phyloP scores from a whole-genome alignment of 92 coral and sea anemone genomes.

The Palythoa grandis region DNA sequence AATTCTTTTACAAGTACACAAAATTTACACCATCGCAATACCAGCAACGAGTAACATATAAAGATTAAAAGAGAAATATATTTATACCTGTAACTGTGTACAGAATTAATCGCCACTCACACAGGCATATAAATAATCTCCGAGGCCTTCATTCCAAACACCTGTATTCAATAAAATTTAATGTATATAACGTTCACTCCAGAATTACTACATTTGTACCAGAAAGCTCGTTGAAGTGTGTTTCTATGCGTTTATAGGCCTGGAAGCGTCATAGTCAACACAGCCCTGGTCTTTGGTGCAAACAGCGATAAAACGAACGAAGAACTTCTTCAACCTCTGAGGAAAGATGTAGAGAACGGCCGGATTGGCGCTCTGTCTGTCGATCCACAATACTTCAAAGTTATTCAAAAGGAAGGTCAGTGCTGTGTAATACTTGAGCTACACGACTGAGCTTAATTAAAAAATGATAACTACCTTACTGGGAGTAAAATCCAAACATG shows the following conservation, averaged over 20 bases:
- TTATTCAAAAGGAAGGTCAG: conserved; percentile 1
- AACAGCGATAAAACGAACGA: not conserved
- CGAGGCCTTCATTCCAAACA: not conserved
- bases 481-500: too few relatives aligned
- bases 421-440: not conserved
- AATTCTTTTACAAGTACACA: too few relatives aligned
- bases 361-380: conserved; percentile 17
- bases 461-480: too few relatives aligned
- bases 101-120: not conserved
- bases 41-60: too few relatives aligned
- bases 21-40: too few relatives aligned
- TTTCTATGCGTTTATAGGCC: not conserved
- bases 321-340: conserved; percentile 8
- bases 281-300: not conserved
- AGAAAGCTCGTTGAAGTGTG: not conserved
- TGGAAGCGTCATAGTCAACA: conserved; percentile 19
- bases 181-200: not conserved
- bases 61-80: too few relatives aligned
- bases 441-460: too few relatives aligned
- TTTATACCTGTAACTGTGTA: not conserved
- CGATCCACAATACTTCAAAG: conserved; percentile 12
- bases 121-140: not conserved
- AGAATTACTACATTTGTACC: not conserved
- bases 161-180: not conserved
- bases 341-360: conserved; percentile 2